Base-by-base conservation (phyloP, 2,113 vertebrate genomes). In the Triplophysa siluroides region DNA sequence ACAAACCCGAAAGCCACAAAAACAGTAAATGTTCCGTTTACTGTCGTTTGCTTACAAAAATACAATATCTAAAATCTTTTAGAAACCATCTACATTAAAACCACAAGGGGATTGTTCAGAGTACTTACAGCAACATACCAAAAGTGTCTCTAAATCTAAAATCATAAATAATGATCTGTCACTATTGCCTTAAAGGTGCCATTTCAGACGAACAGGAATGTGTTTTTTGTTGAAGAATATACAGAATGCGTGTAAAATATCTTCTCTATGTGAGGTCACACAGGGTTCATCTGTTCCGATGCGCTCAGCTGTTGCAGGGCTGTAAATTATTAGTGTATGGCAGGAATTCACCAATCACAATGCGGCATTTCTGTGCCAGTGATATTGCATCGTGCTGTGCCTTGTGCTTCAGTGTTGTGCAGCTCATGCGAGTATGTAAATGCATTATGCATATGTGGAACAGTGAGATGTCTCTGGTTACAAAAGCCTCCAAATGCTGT, bases 101-200 rank as follows among this genome's bases (percentile, higher is more conserved):
- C 90, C 89, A 89, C 86, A 62, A 86, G 90, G 86, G 88, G 91
- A 92, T 89, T 90, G 89, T 85, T 85, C 71, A 63, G 56, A 56
- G 23, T 92, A 93, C 92, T 86, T 92, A 94, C 92, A 94, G 87
- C 91, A 87, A 84, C 83, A 86, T 91, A 91, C 87, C 74, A 84
- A 77, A 63, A 66, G 33, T 23, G 26, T 38, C 80, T 38, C 29
- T 77, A 76, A 78, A 93, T 91, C 92, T 93, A 93, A 93, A 94
- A 80, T 92, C 93, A 96, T 95, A 96, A 95, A 95, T 96, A 95
- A 91, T 87, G 45, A 78, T n/a, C 54, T 41, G 71, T 64, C 85
- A 87, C 88, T 91, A 81, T 75, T 88, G 82, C 76, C 88, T 67
- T 58, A 21, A 58, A 58, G 54, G 54, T 58, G 54, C 19, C 54